Conservation (phyloP, 35 echinoderm and acorn worm species). For the Holothuria glaberrima region DNA sequence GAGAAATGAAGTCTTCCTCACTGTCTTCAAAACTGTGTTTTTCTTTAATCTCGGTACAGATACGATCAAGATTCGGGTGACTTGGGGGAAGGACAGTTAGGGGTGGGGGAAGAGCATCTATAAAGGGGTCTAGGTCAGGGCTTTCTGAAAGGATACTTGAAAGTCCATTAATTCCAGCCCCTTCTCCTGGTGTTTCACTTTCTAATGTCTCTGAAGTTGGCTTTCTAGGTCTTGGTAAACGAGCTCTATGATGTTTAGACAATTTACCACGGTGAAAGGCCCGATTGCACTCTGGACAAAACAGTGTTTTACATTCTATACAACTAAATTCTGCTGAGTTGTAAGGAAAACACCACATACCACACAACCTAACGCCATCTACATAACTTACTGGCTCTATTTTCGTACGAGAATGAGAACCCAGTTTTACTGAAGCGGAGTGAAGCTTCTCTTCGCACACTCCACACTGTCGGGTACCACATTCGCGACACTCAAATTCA, state of each 20-base stretch:
- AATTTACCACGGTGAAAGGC: constrained; percentile 87
- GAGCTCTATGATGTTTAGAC: constrained; percentile 78
- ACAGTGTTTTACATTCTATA: constrained; percentile 79
- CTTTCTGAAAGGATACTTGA: not conserved
- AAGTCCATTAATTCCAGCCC: not conserved
- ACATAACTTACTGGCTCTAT: constrained; percentile 74
- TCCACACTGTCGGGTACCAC: constrained; percentile 86
- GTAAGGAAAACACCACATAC: constrained; percentile 88
- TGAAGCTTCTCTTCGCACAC: constrained; percentile 86
- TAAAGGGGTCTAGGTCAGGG: constrained; percentile 38
- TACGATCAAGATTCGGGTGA: constrained; percentile 40
- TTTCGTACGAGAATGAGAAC: constrained; percentile 74
- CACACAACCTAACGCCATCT: constrained; percentile 67
- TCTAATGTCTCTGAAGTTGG: not conserved
- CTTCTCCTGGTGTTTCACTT: not conserved
- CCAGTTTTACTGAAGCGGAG: constrained; percentile 66
- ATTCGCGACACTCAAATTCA: constrained; percentile 81
- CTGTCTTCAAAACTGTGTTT: constrained; percentile 18
- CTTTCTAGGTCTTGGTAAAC: constrained; percentile 70
- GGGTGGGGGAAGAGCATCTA: constrained; percentile 48
- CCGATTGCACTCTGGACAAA: constrained; percentile 86
- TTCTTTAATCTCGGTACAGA: constrained; percentile 45
- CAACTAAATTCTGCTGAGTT: constrained; percentile 82
- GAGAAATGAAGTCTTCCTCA: constrained; percentile 46
- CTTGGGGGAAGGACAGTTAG: constrained; percentile 36